Percentiles rank a stretch among this genome's conserved stretches.
Evolutionary conservation across 2,113 vertebrate genomes (phyloP).

Genomic region (Hippopotamus amphibius): DNA sequence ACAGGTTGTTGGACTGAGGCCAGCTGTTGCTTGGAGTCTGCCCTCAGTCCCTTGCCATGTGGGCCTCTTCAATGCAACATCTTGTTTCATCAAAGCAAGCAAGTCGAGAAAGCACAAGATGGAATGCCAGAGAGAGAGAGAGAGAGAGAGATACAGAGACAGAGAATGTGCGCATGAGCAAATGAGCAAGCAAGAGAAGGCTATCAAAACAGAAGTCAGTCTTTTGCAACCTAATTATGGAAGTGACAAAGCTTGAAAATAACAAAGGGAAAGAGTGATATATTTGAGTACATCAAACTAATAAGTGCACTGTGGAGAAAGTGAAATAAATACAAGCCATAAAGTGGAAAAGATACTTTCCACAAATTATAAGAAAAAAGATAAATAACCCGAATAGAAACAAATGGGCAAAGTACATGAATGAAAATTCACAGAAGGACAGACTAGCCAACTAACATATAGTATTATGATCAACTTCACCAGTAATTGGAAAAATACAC

Average conservation of each 20-base stretch:
- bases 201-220: not conserved
- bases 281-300: not conserved
- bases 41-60: not conserved
- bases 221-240: not conserved
- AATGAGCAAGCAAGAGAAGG: not conserved
- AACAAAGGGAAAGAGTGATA: not conserved
- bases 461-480: not conserved
- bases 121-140: not conserved
- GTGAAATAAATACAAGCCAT: not conserved
- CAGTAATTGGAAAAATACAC: not conserved
- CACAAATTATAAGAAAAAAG: not conserved
- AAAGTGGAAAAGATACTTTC: not conserved
- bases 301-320: not conserved
- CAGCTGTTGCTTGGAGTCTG: not conserved
- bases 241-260: not conserved
- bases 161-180: not conserved
- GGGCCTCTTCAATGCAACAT: not conserved
- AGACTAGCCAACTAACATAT: not conserved
- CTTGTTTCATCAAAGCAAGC: not conserved
- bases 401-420: not conserved
- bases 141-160: not conserved
- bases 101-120: not conserved
- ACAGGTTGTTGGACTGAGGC: not conserved
- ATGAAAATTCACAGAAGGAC: slow-evolving; percentile 2
- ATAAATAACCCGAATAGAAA: not conserved